Percentiles rank a stretch among this genome's conserved stretches.
Evolutionary conservation across 2,888 invertebrate genomes (phyloP).

Genomic region (Euplagia quadripunctaria): DNA sequence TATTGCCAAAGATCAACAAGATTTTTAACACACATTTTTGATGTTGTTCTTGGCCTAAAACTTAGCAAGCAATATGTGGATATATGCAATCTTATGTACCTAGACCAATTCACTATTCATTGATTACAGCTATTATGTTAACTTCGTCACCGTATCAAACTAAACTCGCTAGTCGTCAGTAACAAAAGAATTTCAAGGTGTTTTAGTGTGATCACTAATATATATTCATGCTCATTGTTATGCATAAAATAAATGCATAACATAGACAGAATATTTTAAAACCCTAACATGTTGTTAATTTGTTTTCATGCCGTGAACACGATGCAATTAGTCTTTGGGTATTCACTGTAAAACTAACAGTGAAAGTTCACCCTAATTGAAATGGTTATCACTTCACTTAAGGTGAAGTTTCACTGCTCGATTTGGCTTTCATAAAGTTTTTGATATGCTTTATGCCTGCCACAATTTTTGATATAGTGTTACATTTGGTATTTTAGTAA

Average conservation of each 20-base stretch:
- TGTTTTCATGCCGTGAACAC: neutral
- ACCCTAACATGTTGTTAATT: neutral
- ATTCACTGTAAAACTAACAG: neutral
- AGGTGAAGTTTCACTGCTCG: neutral
- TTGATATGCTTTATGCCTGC: no score
- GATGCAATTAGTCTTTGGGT: neutral
- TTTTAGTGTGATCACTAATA: neutral
- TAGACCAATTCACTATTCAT: neutral
- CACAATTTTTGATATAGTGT: neutral
- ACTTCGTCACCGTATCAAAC: neutral
- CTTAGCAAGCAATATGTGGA: no score
- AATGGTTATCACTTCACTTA: neutral
- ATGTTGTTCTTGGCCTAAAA: no score
- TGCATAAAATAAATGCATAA: neutral
- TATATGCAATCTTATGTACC: no score
- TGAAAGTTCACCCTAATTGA: neutral
- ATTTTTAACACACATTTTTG: no score
- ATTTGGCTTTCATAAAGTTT: neutral
- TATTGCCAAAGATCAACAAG: no score
- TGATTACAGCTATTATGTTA: neutral
- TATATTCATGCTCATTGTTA: neutral
- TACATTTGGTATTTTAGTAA: neutral
- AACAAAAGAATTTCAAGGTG: neutral
- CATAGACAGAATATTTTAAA: neutral
- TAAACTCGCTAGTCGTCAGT: neutral